A percentile compares a stretch with the other conserved stretches of the same genome.
Evolutionary conservation across 2,888 invertebrate genomes (phyloP).

Genomic region (Scaptomyza polygonia): DNA sequence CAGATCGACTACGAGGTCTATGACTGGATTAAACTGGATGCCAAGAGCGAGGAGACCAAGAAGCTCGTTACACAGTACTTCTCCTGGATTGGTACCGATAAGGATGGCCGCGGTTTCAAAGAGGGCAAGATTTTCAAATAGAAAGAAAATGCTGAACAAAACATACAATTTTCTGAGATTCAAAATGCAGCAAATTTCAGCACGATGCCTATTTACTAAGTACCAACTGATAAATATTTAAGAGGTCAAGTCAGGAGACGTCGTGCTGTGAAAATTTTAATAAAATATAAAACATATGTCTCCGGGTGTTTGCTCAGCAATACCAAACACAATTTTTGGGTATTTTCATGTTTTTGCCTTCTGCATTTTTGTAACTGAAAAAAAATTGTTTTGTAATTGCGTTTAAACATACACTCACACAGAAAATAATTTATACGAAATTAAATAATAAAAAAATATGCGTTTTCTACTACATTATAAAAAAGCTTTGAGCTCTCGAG

Average conservation of each 20-base stretch:
- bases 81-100: constrained; percentile 94
- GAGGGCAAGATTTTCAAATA: constrained; percentile 99
- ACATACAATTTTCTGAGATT: constrained; percentile 57
- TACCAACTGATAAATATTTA: constrained; percentile 63
- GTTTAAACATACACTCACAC: constrained; percentile 25
- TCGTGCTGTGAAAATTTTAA: constrained; percentile 57
- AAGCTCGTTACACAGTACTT: constrained; percentile 94
- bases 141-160: constrained; percentile 7
- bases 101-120: constrained; percentile 95
- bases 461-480: constrained; percentile 36
- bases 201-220: constrained; percentile 61
- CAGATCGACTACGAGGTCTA: constrained; percentile 98
- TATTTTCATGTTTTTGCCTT: constrained; percentile 47
- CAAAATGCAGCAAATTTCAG: constrained; percentile 30
- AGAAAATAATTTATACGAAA: constrained; percentile 67
- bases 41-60: constrained; percentile 91
- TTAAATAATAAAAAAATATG: constrained; percentile 49
- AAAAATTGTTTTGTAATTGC: constrained; percentile 51
- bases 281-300: constrained; percentile 31
- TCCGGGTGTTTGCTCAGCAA: constrained; percentile 63
- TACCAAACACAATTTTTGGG: constrained; percentile 27
- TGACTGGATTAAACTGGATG: constrained; percentile 96
- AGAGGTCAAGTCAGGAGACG: constrained; percentile 34
- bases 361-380: constrained; percentile 58
- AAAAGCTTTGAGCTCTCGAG: not conserved